Evolutionary conservation across 2,888 invertebrate species (phyloP).

Genomic region (Geotrupes spiniger): DNA sequence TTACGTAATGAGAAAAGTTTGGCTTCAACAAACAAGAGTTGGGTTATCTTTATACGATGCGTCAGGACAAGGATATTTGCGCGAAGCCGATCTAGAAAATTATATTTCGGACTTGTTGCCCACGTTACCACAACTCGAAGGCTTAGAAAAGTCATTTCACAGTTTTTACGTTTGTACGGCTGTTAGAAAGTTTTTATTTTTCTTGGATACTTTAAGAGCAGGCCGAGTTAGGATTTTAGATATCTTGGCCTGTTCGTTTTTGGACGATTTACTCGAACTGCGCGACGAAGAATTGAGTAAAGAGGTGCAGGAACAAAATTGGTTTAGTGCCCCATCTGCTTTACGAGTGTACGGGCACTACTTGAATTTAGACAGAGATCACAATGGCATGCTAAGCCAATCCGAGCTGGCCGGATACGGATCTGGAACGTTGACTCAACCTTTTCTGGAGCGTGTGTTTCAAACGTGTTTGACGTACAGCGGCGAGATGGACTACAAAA

Average conservation of each 20-base stretch:
- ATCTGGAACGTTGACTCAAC: slow-evolving; percentile 85
- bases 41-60: slow-evolving; percentile 91
- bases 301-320: slow-evolving; percentile 82
- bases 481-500: slow-evolving; percentile 96
- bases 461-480: slow-evolving; percentile 94
- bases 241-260: slow-evolving; percentile 85
- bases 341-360: slow-evolving; percentile 91
- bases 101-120: slow-evolving; percentile 93
- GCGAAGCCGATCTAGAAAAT: slow-evolving; percentile 82
- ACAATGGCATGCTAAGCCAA: slow-evolving; percentile 93
- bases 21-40: slow-evolving; percentile 92
- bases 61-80: slow-evolving; percentile 68
- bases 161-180: slow-evolving; percentile 96
- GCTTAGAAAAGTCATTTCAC: slow-evolving; percentile 89
- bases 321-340: slow-evolving; percentile 89
- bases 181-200: slow-evolving; percentile 93
- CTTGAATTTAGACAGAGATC: slow-evolving; percentile 88
- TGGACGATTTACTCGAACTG: slow-evolving; percentile 84
- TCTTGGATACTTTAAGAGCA: slow-evolving; percentile 84
- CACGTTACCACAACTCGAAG: slow-evolving; percentile 84
- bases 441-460: slow-evolving; percentile 90
- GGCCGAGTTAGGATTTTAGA: slow-evolving; percentile 89
- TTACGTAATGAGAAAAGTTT: slow-evolving; percentile 92
- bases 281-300: slow-evolving; percentile 61
- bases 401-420: slow-evolving; percentile 86